phyloP scores from a whole-genome alignment of 30 jellyfish, hydroid and myxozoan species.

The Morbakka virulenta region DNA sequence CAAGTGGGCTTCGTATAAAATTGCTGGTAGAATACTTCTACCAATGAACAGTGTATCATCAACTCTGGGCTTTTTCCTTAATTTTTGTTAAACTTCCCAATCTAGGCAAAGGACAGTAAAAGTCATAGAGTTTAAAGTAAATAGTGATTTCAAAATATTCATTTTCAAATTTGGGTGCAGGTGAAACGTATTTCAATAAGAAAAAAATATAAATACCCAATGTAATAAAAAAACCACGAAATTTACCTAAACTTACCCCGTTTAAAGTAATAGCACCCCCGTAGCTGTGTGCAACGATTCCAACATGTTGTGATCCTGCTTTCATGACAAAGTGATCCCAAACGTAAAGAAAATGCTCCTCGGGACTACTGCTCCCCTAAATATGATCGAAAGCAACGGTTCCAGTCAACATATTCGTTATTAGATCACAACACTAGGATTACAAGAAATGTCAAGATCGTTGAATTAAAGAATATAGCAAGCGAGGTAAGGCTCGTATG shows the following conservation, averaged over 20 bases:
- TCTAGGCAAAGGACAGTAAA: background rate
- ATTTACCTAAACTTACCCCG: conserved; percentile 54
- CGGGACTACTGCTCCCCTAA: conserved; percentile 65
- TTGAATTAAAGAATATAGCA: too few species aligned
- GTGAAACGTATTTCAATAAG: background rate
- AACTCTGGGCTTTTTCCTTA: too few species aligned
- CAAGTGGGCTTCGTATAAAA: too few species aligned
- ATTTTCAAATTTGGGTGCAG: background rate
- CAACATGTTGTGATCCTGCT: conserved; percentile 52
- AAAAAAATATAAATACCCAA: background rate
- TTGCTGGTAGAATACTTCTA: too few species aligned
- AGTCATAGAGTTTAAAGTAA: background rate
- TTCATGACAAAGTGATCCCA: conserved; percentile 69
- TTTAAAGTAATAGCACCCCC: conserved; percentile 81
- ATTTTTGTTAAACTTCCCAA: too few species aligned
- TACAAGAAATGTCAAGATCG: background rate
- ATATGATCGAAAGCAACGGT: background rate
- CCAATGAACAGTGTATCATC: too few species aligned
- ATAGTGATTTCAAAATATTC: background rate
- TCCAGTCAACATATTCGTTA: background rate
- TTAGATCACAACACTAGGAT: background rate
- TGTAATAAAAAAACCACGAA: background rate
- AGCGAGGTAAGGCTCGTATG: too few species aligned
- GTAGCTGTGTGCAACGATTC: conserved; percentile 94
- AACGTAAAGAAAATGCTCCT: conserved; percentile 71